A percentile compares a stretch with the other conserved stretches of the same genome.
phyloP scores from a whole-genome alignment of 37 sponge, comb jelly and placozoan genomes.

The Haliclona indistincta region DNA sequence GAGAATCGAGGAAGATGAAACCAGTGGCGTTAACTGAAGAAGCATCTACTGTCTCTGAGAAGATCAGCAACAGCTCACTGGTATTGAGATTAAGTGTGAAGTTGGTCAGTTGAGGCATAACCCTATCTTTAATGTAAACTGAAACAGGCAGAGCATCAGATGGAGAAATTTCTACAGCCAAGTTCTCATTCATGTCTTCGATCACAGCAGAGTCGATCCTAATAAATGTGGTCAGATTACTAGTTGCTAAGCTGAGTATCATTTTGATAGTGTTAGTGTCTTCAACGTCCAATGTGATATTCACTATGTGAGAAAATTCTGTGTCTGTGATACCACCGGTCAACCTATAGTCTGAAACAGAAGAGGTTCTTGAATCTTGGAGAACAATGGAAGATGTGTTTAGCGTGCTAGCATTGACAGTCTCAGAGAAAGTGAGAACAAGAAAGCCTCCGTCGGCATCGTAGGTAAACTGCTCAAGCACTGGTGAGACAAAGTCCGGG shows the following conservation, averaged over 20 bases:
- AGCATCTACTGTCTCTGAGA: constrained; percentile 80
- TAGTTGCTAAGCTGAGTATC: constrained; percentile 39
- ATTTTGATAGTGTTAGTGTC: constrained; percentile 67
- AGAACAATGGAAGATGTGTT: constrained; percentile 53
- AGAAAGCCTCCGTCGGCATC: constrained; percentile 61
- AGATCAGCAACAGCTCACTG: constrained; percentile 66
- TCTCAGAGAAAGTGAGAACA: constrained; percentile 80
- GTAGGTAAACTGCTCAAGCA: constrained; percentile 57
- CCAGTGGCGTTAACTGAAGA: constrained; percentile 37
- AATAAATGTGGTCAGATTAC: constrained; percentile 35
- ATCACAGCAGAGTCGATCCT: constrained; percentile 29
- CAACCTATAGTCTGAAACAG: constrained; percentile 38
- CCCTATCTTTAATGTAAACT: constrained; percentile 31
- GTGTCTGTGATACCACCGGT: constrained; percentile 37
- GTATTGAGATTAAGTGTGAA: constrained; percentile 72
- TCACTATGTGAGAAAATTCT: constrained; percentile 18
- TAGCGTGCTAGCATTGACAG: constrained; percentile 58
- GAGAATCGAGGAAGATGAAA: constrained; percentile 32
- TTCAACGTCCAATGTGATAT: constrained; percentile 34
- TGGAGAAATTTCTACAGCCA: neutral
- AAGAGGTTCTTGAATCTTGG: constrained; percentile 39
- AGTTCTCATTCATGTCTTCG: constrained; percentile 69
- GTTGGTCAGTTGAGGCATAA: constrained; percentile 32
- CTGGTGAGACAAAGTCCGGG: constrained; percentile 52
- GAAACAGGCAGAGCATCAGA: constrained; percentile 51